A percentile compares a stretch with the other conserved stretches of the same genome.
These are phyloP conservation scores for Syrrhaptes paradoxus DNA, from an alignment of 2,113 vertebrate species.

Conservation along the genomic window DNA sequence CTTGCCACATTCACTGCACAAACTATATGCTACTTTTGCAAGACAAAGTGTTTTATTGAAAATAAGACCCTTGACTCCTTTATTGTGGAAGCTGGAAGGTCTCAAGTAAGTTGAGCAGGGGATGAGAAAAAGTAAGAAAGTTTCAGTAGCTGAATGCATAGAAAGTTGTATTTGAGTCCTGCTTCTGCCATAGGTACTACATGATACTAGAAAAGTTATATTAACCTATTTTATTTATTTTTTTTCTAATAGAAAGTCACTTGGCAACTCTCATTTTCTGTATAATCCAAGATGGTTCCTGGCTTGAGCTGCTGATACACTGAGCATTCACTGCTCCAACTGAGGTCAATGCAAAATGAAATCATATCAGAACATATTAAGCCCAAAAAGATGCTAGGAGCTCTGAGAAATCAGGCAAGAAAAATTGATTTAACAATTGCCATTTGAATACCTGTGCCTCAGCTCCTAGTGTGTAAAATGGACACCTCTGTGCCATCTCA, in stretches of 20 bases:
- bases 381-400: background rate
- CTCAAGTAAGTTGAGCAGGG: background rate
- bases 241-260: background rate
- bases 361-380: background rate
- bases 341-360: constrained; percentile 26
- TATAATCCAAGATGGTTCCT: background rate
- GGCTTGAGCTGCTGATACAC: background rate
- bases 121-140: background rate
- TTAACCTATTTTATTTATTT: background rate
- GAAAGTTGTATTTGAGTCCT: background rate
- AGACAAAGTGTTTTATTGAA: background rate
- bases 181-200: background rate
- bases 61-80: background rate
- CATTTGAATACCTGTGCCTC: constrained; percentile 6
- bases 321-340: background rate
- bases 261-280: background rate
- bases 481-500: background rate
- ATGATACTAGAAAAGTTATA: background rate
- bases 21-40: background rate
- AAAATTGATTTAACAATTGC: constrained; percentile 33
- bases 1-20: background rate
- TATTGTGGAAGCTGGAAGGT: background rate
- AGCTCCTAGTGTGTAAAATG: background rate
- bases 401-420: constrained; percentile 26
- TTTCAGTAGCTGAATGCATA: background rate